These are phyloP conservation scores for Lordiphosa stackelbergi DNA, from an alignment of 1,140 invertebrate genomes.

Conservation along the genomic window DNA sequence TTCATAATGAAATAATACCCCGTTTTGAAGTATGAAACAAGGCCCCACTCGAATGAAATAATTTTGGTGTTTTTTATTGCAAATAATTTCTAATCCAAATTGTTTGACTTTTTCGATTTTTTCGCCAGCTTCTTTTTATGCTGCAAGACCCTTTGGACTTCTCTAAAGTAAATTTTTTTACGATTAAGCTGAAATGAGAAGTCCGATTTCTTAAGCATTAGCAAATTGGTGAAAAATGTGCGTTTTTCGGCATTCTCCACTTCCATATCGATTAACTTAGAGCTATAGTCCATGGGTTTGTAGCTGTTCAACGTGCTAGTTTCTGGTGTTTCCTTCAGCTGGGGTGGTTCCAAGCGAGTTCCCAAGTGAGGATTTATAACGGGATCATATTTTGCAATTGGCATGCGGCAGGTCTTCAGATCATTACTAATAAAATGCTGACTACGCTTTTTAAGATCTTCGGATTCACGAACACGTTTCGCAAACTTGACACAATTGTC, in stretches of 20 bases:
- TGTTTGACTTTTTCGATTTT: too few relatives aligned
- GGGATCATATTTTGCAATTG: too few relatives aligned
- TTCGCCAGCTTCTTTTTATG: too few relatives aligned
- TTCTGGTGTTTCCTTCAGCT: too few relatives aligned
- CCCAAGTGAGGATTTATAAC: not conserved
- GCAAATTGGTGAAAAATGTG: constrained; percentile 24
- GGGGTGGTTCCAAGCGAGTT: too few relatives aligned
- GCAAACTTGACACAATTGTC: not conserved
- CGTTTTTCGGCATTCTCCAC: not conserved
- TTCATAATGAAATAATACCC: too few relatives aligned
- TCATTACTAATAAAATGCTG: constrained; percentile 37
- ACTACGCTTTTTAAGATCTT: constrained; percentile 9
- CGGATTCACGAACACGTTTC: constrained; percentile 18
- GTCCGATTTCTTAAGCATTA: constrained; percentile 29
- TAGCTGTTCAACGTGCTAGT: not conserved
- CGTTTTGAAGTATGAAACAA: too few relatives aligned
- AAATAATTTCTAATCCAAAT: too few relatives aligned
- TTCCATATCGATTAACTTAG: not conserved
- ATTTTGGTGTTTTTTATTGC: too few relatives aligned
- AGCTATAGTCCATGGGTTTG: too few relatives aligned
- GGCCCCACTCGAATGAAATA: too few relatives aligned
- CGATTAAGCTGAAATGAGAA: constrained; percentile 34
- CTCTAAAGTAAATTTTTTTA: constrained; percentile 15
- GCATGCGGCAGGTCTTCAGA: not conserved
- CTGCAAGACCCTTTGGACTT: constrained; percentile 2